A percentile compares a stretch with the other conserved stretches of the same genome.
phyloP scores from a whole-genome alignment of 1,140 invertebrate species.

The Dendrolimus kikuchii region DNA sequence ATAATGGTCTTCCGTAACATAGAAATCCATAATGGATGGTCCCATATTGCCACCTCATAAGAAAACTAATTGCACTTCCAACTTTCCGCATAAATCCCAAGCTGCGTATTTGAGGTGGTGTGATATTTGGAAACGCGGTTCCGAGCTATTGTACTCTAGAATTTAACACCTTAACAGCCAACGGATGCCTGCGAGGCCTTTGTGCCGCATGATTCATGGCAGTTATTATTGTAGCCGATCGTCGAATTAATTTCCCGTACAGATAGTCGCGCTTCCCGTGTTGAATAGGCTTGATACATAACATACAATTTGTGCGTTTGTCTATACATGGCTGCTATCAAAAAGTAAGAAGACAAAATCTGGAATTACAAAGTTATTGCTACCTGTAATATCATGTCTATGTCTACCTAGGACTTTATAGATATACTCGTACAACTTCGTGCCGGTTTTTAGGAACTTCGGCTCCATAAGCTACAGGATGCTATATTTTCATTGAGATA shows the following conservation, averaged over 20 bases:
- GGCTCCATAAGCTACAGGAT: no score
- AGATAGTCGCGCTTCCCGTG: constrained; percentile 14
- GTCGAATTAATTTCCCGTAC: constrained; percentile 47
- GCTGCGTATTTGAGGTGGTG: constrained; percentile 22
- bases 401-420: no score
- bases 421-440: no score
- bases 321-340: no score
- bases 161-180: constrained; percentile 45
- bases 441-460: no score
- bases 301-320: no score
- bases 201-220: constrained; percentile 46
- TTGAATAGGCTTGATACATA: background rate
- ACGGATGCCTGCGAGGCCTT: constrained; percentile 22
- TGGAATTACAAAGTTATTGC: no score
- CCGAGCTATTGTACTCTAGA: constrained; percentile 33
- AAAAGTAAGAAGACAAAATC: no score
- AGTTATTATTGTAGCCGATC: constrained; percentile 47
- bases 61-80: constrained; percentile 53
- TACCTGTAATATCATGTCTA: no score
- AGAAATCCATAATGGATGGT: background rate
- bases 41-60: constrained; percentile 15
- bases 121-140: constrained; percentile 17
- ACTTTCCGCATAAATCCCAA: constrained; percentile 51
- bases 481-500: no score
- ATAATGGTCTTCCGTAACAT: background rate